Evolutionary conservation across 2,797 vertebrate species (phyloP), one percentile per base, ranked within the genome.

Genomic region (Craterocephalus amniculus): DNA sequence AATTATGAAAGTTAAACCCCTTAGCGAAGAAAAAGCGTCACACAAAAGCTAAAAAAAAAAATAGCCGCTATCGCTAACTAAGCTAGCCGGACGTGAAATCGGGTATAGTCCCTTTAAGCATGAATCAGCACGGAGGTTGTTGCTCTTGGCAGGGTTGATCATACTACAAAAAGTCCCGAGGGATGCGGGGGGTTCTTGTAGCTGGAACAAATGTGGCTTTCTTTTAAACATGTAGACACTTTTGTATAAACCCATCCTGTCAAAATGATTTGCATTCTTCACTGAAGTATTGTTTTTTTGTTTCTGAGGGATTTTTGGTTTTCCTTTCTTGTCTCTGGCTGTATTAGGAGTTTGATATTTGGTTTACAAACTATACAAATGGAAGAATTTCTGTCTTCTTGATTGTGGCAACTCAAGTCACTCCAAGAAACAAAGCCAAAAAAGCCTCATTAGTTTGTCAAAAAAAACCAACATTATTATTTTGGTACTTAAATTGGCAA

Each of bases 111-210:
- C n/a, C n/a, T n/a, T n/a, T n/a, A n/a, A n/a, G n/a, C n/a, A n/a
- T n/a, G n/a, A n/a, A 32, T 32, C 31, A 38, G 36, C 36, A 38
- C 12, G 22, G 69, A 74, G 54, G 56, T 38, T 55, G 29, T 67
- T 79, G 29, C 43, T 76, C 52, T 79, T 72, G 69, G 63, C 26
- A 58, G 49, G 26, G 26, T 67, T 51, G 68, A 81, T 75, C 75
- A 74, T 72, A 70, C 48, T 43, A 29, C 34, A 52, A 29, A 3
- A 18, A 65, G 22, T 60, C 67, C 56, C 40, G 31, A 26, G 58
- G 38, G 40, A 58, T 43, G 35, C 26, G 52, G 22, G n/a, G n/a
- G n/a, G n/a, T n/a, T n/a, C n/a, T n/a, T 3, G 43, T 40, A 16
- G 31, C 54, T 13, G n/a, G 6, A 60, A 48, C 45, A 36, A 14